A percentile compares a stretch with the other conserved stretches of the same genome.
Conservation (phyloP, 2,888 invertebrate genomes). For the Callimorpha dominula region DNA sequence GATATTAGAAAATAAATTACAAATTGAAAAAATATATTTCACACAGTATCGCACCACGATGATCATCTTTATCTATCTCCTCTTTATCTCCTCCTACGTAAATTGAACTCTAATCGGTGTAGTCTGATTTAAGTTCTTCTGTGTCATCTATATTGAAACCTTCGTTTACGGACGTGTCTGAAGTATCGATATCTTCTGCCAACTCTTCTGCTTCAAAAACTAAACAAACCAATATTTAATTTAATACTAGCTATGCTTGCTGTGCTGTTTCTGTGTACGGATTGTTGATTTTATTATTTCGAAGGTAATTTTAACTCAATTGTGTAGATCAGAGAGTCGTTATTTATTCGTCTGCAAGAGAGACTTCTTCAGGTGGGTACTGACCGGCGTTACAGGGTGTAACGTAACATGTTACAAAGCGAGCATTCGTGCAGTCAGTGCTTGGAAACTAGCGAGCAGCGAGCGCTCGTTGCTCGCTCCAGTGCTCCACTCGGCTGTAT, state of each 20-base stretch:
- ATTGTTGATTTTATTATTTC: too few species aligned
- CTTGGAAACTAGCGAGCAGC: too few species aligned
- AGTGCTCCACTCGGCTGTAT: too few species aligned
- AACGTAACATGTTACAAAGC: too few species aligned
- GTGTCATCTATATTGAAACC: conserved; percentile 9
- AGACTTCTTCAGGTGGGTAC: not conserved
- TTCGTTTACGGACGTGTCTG: not conserved
- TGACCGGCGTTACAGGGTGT: too few species aligned
- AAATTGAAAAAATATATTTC: too few species aligned
- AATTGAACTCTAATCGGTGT: not conserved
- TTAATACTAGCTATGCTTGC: too few species aligned
- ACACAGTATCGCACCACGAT: too few species aligned
- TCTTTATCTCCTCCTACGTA: not conserved
- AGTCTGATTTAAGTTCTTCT: not conserved
- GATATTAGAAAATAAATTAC: not conserved
- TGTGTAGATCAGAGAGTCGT: not conserved
- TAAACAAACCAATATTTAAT: not conserved
- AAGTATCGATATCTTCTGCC: conserved; percentile 5
- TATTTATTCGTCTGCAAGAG: not conserved
- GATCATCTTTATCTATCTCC: not conserved
- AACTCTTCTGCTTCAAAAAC: conserved; percentile 7
- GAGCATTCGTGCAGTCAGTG: too few species aligned
- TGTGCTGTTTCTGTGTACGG: too few species aligned
- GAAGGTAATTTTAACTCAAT: not conserved
- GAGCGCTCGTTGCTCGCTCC: too few species aligned